Conservation (phyloP, 2,113 vertebrate species). For the Sprattus sprattus region DNA sequence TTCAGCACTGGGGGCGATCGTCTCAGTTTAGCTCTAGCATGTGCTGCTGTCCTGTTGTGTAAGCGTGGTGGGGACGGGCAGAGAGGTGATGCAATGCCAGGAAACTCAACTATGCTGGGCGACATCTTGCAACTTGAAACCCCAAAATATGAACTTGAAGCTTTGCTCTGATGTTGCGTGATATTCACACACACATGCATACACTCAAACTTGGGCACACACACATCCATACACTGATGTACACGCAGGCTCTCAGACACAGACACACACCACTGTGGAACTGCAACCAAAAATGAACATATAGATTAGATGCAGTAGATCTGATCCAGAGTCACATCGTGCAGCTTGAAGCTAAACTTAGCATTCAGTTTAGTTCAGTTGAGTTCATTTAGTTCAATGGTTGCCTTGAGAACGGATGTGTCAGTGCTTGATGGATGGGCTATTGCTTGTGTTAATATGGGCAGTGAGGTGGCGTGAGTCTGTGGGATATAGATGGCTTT, state of each 20-base stretch:
- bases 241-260: not conserved
- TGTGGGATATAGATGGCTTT: not conserved
- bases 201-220: not conserved
- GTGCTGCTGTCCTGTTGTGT: not conserved
- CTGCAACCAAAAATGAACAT: not conserved
- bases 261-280: not conserved
- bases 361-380: not conserved
- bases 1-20: not conserved
- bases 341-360: not conserved
- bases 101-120: not conserved
- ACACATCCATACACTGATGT: not conserved
- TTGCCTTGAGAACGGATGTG: not conserved
- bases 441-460: not conserved
- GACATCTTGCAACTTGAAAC: not conserved
- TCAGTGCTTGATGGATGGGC: not conserved
- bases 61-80: not conserved
- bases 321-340: not conserved
- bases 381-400: not conserved
- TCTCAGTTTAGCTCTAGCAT: not conserved
- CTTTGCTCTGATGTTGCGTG: not conserved
- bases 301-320: not conserved
- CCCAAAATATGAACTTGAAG: not conserved
- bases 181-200: not conserved
- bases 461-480: not conserved
- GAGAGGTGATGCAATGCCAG: not conserved